These are phyloP conservation scores for Rotaria macrura DNA, from an alignment of 2,888 invertebrate genomes.

Conservation along the genomic window DNA sequence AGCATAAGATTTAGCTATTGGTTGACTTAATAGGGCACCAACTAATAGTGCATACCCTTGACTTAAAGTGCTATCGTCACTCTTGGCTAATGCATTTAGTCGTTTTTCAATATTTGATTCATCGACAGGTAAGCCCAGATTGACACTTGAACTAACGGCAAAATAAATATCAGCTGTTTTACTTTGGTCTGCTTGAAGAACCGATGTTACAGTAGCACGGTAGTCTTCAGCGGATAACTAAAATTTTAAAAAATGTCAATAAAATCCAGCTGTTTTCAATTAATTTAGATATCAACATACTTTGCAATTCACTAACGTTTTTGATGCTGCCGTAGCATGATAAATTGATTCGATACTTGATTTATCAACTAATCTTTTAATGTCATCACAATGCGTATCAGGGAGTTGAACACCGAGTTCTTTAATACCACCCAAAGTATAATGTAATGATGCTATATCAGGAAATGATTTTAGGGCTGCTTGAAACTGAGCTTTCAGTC, in stretches of 20 bases:
- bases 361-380: constrained; percentile 48
- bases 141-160: not conserved
- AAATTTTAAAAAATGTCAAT: not conserved
- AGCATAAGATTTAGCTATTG: not conserved
- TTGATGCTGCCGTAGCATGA: constrained; percentile 60
- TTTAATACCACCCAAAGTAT: not conserved
- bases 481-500: not conserved
- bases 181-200: not conserved
- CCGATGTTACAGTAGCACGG: not conserved
- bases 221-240: not conserved
- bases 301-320: constrained; percentile 52
- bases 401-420: not conserved
- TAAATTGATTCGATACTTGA: constrained; percentile 54
- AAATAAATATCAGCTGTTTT: not conserved
- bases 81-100: not conserved
- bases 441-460: not conserved
- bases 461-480: constrained; percentile 7
- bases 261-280: not conserved
- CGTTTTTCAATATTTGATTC: not conserved
- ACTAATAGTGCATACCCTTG: not conserved
- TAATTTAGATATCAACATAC: constrained; percentile 33
- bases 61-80: not conserved
- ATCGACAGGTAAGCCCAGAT: not conserved
- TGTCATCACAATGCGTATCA: constrained; percentile 48
- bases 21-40: not conserved